Conservation (phyloP, 2,113 vertebrate genomes). For the Sclerurus mexicanus region DNA sequence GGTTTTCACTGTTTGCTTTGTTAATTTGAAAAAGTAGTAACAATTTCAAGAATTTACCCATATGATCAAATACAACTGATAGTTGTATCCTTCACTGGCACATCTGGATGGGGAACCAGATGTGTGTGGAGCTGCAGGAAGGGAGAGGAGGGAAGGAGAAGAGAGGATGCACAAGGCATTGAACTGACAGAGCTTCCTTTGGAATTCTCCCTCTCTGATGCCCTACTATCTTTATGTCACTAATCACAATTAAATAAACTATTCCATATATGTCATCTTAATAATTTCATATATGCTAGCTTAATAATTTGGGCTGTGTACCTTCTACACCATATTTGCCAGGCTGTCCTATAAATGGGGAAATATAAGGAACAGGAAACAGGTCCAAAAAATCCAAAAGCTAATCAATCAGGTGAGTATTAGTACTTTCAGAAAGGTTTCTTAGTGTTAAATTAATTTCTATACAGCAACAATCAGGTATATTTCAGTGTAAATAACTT, state of each 20-base stretch:
- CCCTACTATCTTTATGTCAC: neutral
- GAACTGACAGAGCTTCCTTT: neutral
- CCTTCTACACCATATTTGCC: neutral
- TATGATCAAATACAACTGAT: neutral
- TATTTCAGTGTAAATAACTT: neutral
- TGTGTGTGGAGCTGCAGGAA: neutral
- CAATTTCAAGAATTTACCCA: neutral
- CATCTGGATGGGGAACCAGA: neutral
- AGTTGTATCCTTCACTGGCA: neutral
- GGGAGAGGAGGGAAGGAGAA: neutral
- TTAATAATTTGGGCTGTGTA: neutral
- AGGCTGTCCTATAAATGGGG: neutral
- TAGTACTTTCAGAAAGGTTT: neutral
- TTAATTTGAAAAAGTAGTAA: conserved; percentile 1
- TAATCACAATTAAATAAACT: neutral
- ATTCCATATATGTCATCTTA: neutral
- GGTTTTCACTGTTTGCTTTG: conserved; percentile 1
- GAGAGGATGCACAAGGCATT: neutral
- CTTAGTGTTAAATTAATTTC: neutral
- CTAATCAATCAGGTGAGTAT: neutral
- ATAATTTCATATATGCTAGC: neutral
- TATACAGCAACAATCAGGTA: neutral
- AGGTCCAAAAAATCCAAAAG: neutral
- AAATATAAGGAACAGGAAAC: neutral
- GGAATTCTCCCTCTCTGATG: neutral